Evolutionary conservation across 2,797 vertebrate species (phyloP), one percentile per base, ranked within the genome.

Genomic region (Tauraco hartlaubi): DNA sequence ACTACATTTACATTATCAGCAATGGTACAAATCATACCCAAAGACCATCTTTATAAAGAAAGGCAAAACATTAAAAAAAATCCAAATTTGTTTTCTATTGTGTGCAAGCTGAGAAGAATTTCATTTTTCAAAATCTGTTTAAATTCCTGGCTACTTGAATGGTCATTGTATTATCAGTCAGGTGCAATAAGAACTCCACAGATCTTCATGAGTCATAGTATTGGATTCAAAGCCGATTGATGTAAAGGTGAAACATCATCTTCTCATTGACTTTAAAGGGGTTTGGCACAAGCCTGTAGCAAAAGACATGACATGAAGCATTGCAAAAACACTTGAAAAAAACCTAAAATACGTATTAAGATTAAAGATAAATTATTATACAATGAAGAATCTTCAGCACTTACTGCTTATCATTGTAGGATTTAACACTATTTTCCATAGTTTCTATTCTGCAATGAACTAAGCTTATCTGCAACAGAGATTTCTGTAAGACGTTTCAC

Each of bases 371-470:
- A 91, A 68, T 71, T 72, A 75, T 64, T 87, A 55, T 39, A 78
- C 4, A 13, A 86, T 41, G 82, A 22, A 84, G 39, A 86, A 64
- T 62, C 44, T 72, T 64, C 41, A 73, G 71, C n/a, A 83, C 9
- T 93, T 82, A 74, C 14, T 41, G 28, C 49, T 92, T 93, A 85
- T 51, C 54, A 61, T 19, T 87, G 28, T 75, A 73, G 26, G 25
- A 94, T 81, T 94, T 89, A 85, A 86, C 52, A 48, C 19, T 87
- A 37, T 93, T 88, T 93, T 80, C 61, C 54, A 28, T 48, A 88
- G 46, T 56, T 94, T 81, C 49, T 78, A 22, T 37, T 88, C 66
- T 85, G 39, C 72, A 83, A 5, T 67, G 66, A 85, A 72, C 78
- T 85, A 66, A 79, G 46, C 31, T 71, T 94, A 87, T 76, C 9